Evolutionary conservation across 2,888 invertebrate species (phyloP).

Genomic region (Hipparchia semele): DNA sequence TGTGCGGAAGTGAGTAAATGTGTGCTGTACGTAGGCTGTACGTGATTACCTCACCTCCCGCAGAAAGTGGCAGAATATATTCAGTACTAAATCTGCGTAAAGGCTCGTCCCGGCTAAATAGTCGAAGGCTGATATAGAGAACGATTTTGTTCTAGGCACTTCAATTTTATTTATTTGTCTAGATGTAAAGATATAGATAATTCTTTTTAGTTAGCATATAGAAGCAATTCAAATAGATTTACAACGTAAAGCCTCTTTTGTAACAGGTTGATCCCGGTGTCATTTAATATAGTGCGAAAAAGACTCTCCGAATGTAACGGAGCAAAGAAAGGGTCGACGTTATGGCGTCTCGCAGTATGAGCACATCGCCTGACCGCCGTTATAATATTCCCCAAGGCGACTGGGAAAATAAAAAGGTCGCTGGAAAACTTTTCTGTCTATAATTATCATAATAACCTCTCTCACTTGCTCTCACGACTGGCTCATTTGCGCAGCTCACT

Average conservation of each 20-base stretch:
- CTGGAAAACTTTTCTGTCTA: not conserved
- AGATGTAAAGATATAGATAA: too few species aligned
- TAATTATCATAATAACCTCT: not conserved
- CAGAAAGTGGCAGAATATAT: too few species aligned
- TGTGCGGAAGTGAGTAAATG: too few species aligned
- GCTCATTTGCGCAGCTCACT: not conserved
- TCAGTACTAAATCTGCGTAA: too few species aligned
- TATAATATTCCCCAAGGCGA: constrained; percentile 16
- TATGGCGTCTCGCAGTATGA: constrained; percentile 6
- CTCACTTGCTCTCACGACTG: not conserved
- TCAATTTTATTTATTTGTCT: too few species aligned
- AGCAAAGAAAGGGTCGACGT: constrained; percentile 5
- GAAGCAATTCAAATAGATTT: not conserved
- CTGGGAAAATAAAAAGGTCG: constrained; percentile 11
- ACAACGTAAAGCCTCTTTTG: not conserved
- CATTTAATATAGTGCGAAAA: constrained; percentile 13
- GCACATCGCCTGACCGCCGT: not conserved
- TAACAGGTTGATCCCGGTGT: not conserved
- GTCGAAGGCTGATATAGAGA: too few species aligned
- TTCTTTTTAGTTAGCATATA: too few species aligned
- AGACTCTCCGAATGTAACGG: constrained; percentile 7
- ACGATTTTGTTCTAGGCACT: too few species aligned
- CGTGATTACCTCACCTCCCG: too few species aligned
- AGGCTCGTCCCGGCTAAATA: too few species aligned
- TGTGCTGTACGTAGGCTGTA: too few species aligned